Conservation (phyloP, 2,113 vertebrate species). For the Apistogramma diplotaenia region DNA sequence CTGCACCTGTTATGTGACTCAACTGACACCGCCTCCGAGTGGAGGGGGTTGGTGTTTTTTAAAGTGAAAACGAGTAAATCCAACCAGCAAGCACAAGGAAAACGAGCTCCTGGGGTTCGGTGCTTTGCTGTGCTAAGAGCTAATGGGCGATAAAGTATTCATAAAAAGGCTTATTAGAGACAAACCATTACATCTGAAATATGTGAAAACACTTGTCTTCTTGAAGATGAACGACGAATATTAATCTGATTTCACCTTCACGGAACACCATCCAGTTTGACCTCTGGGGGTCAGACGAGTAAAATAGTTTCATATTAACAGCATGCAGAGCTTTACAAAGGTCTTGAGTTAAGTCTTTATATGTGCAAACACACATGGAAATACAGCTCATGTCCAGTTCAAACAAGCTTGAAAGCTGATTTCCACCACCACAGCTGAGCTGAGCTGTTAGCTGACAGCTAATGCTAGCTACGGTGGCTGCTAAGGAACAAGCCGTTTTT, state of each 20-base stretch:
- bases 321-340: too few species aligned
- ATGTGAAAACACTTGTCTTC: background rate
- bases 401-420: background rate
- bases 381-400: too few species aligned
- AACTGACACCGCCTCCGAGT: conserved; percentile 13
- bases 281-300: too few species aligned
- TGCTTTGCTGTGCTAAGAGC: background rate
- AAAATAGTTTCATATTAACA: too few species aligned
- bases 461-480: too few species aligned
- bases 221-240: too few species aligned
- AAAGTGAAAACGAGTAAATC: background rate
- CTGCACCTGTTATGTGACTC: conserved; percentile 59
- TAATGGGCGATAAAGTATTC: background rate
- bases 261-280: too few species aligned
- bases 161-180: background rate
- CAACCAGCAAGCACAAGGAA: background rate
- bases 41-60: background rate
- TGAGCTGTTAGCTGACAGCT: too few species aligned
- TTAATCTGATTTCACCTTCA: background rate
- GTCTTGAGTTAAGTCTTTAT: too few species aligned
- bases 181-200: background rate
- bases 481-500: too few species aligned
- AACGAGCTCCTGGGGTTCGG: background rate
- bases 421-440: too few species aligned
- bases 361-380: too few species aligned